Evolutionary conservation across 2,113 vertebrate genomes (phyloP), one percentile per base, ranked within the genome.

Genomic region (Amblyornis subalaris): DNA sequence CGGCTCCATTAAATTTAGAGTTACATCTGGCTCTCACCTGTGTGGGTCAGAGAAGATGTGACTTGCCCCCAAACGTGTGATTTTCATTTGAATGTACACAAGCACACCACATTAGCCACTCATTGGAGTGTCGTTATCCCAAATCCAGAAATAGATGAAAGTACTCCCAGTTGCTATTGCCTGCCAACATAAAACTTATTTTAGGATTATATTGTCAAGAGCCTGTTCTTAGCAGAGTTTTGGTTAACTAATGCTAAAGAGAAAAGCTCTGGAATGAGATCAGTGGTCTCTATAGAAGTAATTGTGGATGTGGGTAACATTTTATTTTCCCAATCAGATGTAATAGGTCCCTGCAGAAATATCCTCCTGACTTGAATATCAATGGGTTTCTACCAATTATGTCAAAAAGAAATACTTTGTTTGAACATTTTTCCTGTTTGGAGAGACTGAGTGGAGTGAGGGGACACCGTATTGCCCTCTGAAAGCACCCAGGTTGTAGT

Each of bases 291-390:
- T 92, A 71, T 2, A 51, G 70, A 96, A 95, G 93, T 96, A 94
- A 97, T 92, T 95, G 97, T 96, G 89, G 90, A 80, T 96, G 92
- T 94, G 96, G 95, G 93, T 87, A 96, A 88, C 88, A 84, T 94
- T 95, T 93, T 96, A 95, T 96, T 97, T 95, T 89, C 78, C 90
- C 55, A 89, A 83, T 95, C 94, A 94, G 87, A 80, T 67, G 51
- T 92, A 91, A 88, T 77, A 58, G 71, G 93, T 97, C 96, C 76
- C 93, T 94, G 73, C 76, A 95, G 94, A 91, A 96, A 89, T 64
- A 65, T 24, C 48, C 77, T 91, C 81, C 88, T 85, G 85, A 83
- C 88, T 94, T 85, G 89, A 95, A 96, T 95, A 94, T 55, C 85
- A 95, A 90, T 92, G 89, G 51, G 10, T 87, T 91, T 70, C 61